A percentile compares a stretch with the other conserved stretches of the same genome.
Evolutionary conservation across 2,797 vertebrate genomes (phyloP).

Genomic region (Discoglossus pictus): DNA sequence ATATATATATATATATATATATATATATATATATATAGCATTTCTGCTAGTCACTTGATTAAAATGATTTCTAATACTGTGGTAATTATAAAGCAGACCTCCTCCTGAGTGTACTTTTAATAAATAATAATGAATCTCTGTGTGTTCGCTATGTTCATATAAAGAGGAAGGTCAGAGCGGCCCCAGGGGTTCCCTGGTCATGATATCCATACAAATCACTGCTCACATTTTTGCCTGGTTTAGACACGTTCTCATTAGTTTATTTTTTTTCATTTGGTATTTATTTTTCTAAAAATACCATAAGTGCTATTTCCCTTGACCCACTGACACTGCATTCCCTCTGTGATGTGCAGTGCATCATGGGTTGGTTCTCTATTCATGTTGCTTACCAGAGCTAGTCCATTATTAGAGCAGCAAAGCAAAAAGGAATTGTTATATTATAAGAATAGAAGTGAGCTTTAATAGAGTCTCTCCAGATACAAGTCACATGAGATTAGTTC

Average conservation of each 20-base stretch:
- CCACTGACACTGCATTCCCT: too few relatives aligned
- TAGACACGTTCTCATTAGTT: not conserved
- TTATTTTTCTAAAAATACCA: not conserved
- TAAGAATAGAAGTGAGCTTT: conserved; percentile 22
- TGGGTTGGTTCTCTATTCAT: not conserved
- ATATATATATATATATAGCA: not conserved
- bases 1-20: not conserved
- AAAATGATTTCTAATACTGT: conserved; percentile 25
- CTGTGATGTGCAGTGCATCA: too few relatives aligned
- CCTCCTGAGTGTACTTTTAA: conserved; percentile 39
- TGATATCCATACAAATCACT: conserved; percentile 38
- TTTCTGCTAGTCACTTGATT: too few relatives aligned
- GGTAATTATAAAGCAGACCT: conserved; percentile 30
- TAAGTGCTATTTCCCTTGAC: too few relatives aligned
- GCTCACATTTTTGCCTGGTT: not conserved
- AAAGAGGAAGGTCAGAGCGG: conserved; percentile 36
- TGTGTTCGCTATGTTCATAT: conserved; percentile 35
- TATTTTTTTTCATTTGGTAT: conserved; percentile 9
- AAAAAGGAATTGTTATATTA: not conserved
- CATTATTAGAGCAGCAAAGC: not conserved
- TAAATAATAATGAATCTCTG: conserved; percentile 43
- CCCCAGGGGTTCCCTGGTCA: conserved; percentile 40
- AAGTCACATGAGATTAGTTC: conserved; percentile 16
- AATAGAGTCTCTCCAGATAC: conserved; percentile 15
- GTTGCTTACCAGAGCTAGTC: not conserved